Evolutionary conservation across 2,888 invertebrate genomes (phyloP).

Genomic region (Pollenia griseotomentosa): DNA sequence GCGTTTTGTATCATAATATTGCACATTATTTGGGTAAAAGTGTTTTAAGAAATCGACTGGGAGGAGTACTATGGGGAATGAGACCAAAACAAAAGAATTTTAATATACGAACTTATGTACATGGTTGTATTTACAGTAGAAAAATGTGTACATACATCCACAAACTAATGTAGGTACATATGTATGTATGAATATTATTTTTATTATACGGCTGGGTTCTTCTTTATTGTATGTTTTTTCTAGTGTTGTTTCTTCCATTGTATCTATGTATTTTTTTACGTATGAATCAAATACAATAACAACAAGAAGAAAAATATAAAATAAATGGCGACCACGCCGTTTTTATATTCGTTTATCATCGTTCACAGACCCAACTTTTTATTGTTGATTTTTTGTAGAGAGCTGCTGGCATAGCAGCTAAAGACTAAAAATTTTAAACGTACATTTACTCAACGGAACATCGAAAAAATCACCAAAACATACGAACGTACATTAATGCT

Average conservation of each 20-base stretch:
- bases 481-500: background rate
- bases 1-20: conserved; percentile 31
- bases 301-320: conserved; percentile 38
- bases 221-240: conserved; percentile 29
- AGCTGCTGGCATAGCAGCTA: conserved; percentile 69
- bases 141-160: background rate
- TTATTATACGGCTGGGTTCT: conserved; percentile 32
- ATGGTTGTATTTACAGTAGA: background rate
- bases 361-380: conserved; percentile 65
- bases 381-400: conserved; percentile 65
- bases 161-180: background rate
- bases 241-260: conserved; percentile 24
- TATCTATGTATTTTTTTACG: background rate
- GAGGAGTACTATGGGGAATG: conserved; percentile 6
- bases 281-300: conserved; percentile 34
- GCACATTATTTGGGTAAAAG: conserved; percentile 13
- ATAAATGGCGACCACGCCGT: conserved; percentile 71
- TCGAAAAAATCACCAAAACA: conserved; percentile 56
- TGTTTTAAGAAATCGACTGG: background rate
- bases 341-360: conserved; percentile 65
- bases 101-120: conserved; percentile 8
- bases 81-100: conserved; percentile 67
- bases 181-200: background rate
- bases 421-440: conserved; percentile 68
- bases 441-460: conserved; percentile 62